Evolutionary conservation across 2,888 invertebrate species (phyloP), one percentile per base, ranked within the genome.

Genomic region (Hirtodrosophila duncani): DNA sequence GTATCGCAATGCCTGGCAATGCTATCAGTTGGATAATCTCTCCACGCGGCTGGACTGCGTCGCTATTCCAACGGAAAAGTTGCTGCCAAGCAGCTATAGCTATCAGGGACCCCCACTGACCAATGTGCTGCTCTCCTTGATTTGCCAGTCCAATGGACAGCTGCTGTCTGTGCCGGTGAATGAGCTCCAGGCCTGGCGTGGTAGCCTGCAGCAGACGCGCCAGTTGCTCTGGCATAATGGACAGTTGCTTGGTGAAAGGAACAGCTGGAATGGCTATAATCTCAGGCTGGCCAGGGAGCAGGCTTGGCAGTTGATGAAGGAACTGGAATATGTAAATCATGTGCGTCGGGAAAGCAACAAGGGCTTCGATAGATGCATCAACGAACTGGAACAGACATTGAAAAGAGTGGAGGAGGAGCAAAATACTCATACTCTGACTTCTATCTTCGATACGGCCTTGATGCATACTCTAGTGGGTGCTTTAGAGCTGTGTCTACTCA

Each of bases 171-270:
- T 85, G 18, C 80, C 85, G 1, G 61, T 87, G 0, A 81, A 68
- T 11, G 82, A 86, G 21, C 44, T 87, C 24, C 66, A 72, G 24
- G 58, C 66, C 1, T 85, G 85, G 85, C 82, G 81, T 21, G 42
- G 43, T 1, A 67, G 82, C 1, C 56, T 87, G 13, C 70, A 83
- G 6, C 45, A 83, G 29, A 72, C 86, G 6, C 88, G 71, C 70
- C 86, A 89, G 75, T 72, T 91, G 2, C 83, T 91, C 58, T 92
- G 92, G 51, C 77, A 91, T 27, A 90, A 90, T 61, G 58, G 77
- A 0, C 17, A 45, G 3, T 37, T 86, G 0, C 50, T 83, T 43
- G 62, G 61, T 2, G 26, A 38, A 0, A 52, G 44, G 3, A 68
- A 74, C 24, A 67, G 65, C 24, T 38, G 34, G 0, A 36, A 62